Evolutionary conservation across 2,113 vertebrate species (phyloP), one percentile per base, ranked within the genome.

Genomic region (Lonchura striata): DNA sequence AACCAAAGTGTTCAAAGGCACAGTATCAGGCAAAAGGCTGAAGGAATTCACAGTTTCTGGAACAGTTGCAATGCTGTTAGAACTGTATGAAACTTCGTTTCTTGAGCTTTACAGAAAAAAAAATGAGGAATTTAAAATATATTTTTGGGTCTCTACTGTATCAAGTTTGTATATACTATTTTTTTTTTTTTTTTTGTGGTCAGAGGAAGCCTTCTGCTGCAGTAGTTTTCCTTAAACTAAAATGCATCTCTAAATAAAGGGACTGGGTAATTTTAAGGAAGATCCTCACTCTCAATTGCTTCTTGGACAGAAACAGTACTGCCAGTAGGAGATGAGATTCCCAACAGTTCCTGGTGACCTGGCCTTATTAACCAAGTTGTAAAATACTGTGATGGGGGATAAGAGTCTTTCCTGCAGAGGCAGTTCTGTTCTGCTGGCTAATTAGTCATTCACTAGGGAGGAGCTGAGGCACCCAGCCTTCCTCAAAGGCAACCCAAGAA

Each of bases 331-430:
- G 59, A 86, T 33, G 59, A 94, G 64, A 77, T 81, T 88, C 86
- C 76, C 72, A 50, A 13, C 0, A 53, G 10, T 27, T 94, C n/a
- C 72, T 74, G 64, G 69, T 96, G 91, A 74, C 64, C 72, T 84
- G 56, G 72, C 64, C 77, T 94, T 89, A 95, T 84, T 96, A 96
- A n/a, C 68, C 33, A 66, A 46, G 44, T 59, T 52, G 60, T 86
- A 83, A 94, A 94, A 88, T 84, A 78, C 39, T 42, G 25, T 81
- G 35, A 52, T 44, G 35, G 33, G 12, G 21, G 10, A 61, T 72
- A 70, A 88, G 46, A 82, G 15, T 37, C 24, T 30, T 53, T 81
- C 49, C 44, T 91, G 52, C 27, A 63, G 65, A 63, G 30, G 13
- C 35, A 78, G 28, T 37, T 96, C 52, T 82, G 16, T 87, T 92